Evolutionary conservation across 2,888 invertebrate species (phyloP).

Genomic region (Liopterus haemorrhoidalis): DNA sequence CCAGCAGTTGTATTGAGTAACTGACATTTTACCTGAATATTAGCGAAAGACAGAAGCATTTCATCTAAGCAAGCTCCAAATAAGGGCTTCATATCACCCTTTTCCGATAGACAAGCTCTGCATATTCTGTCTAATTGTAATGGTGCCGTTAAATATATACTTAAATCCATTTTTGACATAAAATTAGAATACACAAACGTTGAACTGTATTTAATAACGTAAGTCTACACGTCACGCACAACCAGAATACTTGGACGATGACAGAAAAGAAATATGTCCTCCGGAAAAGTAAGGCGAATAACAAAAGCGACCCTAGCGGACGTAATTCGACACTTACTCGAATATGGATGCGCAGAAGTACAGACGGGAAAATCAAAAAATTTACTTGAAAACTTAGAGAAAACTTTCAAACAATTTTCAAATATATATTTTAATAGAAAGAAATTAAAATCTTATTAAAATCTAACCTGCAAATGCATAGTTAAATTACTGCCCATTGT

Average conservation of each 20-base stretch:
- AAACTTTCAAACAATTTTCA: not conserved
- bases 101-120: slow-evolving; percentile 47
- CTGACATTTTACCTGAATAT: slow-evolving; percentile 41
- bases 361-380: not conserved
- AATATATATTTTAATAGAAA: not conserved
- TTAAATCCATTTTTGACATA: slow-evolving; percentile 43
- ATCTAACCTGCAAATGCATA: too few relatives aligned
- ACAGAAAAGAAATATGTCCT: slow-evolving; percentile 20
- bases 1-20: not conserved
- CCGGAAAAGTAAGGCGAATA: slow-evolving; percentile 6
- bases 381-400: not conserved
- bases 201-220: slow-evolving; percentile 18
- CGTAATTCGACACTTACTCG: slow-evolving; percentile 20
- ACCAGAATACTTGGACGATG: slow-evolving; percentile 25
- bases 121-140: slow-evolving; percentile 46
- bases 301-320: slow-evolving; percentile 24
- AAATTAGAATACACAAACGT: slow-evolving; percentile 39
- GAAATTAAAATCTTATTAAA: not conserved
- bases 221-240: slow-evolving; percentile 21
- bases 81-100: slow-evolving; percentile 48
- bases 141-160: slow-evolving; percentile 44
- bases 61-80: slow-evolving; percentile 49
- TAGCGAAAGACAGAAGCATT: slow-evolving; percentile 47
- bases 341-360: too few relatives aligned
- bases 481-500: too few relatives aligned